Evolutionary conservation across 2,888 invertebrate species (phyloP).

Genomic region (Aphelenchoides bicaudatus): DNA sequence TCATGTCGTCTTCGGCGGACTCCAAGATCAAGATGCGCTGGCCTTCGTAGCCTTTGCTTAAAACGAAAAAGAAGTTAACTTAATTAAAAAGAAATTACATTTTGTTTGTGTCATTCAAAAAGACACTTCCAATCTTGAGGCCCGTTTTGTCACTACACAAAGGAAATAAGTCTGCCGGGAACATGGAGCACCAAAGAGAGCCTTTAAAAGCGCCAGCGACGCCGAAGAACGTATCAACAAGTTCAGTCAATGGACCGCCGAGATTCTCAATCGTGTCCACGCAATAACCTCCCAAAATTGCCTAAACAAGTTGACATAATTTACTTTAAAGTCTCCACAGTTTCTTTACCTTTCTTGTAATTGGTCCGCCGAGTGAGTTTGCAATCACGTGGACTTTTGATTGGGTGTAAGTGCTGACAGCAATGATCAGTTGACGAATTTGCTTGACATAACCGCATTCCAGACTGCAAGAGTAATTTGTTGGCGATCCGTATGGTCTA

Average conservation of each 20-base stretch:
- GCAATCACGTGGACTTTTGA: slow-evolving; percentile 44
- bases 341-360: slow-evolving; percentile 36
- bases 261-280: slow-evolving; percentile 45
- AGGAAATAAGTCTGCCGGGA: not conserved
- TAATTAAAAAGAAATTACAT: not conserved
- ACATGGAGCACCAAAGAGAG: slow-evolving; percentile 36
- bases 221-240: slow-evolving; percentile 40
- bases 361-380: slow-evolving; percentile 42
- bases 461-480: too few species aligned
- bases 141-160: not conserved
- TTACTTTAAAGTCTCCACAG: too few species aligned
- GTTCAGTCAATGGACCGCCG: slow-evolving; percentile 38
- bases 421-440: slow-evolving; percentile 40
- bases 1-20: not conserved
- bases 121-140: not conserved
- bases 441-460: too few species aligned
- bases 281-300: slow-evolving; percentile 37
- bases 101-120: not conserved
- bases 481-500: too few species aligned
- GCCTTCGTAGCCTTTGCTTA: not conserved
- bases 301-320: too few species aligned
- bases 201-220: slow-evolving; percentile 40
- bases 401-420: slow-evolving; percentile 40
- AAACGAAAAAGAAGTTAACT: not conserved
- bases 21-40: not conserved